Evolutionary conservation across 2,113 vertebrate species (phyloP).

Genomic region (Sphaerodactylus townsendi): DNA sequence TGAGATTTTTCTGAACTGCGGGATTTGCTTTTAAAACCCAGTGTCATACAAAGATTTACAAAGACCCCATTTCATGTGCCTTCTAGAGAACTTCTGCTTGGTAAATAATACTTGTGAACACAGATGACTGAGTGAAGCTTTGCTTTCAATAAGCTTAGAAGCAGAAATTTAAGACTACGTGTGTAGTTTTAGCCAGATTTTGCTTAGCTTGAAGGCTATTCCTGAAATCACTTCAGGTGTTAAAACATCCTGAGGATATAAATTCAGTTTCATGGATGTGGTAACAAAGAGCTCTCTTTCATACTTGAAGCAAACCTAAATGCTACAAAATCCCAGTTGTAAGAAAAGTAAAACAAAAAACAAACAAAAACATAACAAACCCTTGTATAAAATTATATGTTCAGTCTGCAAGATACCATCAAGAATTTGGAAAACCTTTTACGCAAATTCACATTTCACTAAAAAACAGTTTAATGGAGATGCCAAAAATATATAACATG

Average conservation of each 20-base stretch:
- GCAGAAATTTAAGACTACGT: constrained; percentile 43
- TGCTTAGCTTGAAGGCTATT: constrained; percentile 51
- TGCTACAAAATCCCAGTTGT: constrained; percentile 38
- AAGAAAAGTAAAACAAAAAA: constrained; percentile 56
- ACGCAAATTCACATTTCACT: constrained; percentile 49
- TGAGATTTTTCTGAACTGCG: constrained; percentile 21
- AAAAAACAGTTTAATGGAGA: constrained; percentile 50
- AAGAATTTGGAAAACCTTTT: constrained; percentile 62
- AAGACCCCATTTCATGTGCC: constrained; percentile 12
- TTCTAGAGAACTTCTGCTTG: constrained; percentile 24
- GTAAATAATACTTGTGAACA: constrained; percentile 49
- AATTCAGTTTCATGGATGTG: constrained; percentile 56
- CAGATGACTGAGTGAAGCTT: constrained; percentile 1
- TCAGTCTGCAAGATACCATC: constrained; percentile 54
- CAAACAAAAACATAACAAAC: constrained; percentile 53
- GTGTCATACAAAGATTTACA: background rate
- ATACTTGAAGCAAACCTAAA: constrained; percentile 52
- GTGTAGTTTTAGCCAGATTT: constrained; percentile 33
- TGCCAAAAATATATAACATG: constrained; percentile 33
- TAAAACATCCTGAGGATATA: constrained; percentile 53
- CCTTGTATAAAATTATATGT: constrained; percentile 58
- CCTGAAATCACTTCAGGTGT: constrained; percentile 54
- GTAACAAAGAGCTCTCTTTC: constrained; percentile 48
- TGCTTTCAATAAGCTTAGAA: constrained; percentile 39
- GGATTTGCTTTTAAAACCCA: background rate